phyloP scores from a whole-genome alignment of 2,113 vertebrate species.

The Actenoides lindsayi region DNA sequence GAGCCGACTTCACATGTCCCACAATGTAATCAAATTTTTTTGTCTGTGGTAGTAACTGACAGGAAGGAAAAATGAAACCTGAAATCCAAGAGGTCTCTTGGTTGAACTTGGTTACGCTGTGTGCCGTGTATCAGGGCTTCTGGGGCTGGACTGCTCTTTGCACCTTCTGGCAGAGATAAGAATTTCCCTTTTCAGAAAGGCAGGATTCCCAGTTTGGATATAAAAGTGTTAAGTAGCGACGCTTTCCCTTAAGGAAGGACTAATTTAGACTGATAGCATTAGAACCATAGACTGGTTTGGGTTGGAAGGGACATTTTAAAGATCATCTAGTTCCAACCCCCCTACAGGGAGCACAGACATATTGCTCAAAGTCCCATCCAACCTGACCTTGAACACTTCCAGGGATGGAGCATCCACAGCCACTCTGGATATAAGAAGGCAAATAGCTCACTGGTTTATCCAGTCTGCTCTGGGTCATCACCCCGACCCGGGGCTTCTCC shows the following conservation, averaged over 20 bases:
- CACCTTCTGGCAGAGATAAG: not conserved
- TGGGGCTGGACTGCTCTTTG: not conserved
- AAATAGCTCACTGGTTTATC: not conserved
- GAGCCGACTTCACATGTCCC: not conserved
- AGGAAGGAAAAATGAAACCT: not conserved
- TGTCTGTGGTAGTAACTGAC: not conserved
- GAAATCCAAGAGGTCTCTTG: not conserved
- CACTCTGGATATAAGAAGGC: not conserved
- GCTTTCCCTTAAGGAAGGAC: not conserved
- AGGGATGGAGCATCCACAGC: not conserved
- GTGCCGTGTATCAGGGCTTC: not conserved
- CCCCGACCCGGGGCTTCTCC: not conserved
- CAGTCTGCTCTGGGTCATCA: rapidly evolving
- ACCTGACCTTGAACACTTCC: not conserved
- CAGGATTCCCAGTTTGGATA: not conserved
- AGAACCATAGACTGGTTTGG: not conserved
- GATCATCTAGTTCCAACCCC: not conserved
- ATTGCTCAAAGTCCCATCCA: not conserved
- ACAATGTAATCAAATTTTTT: not conserved
- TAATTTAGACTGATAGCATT: not conserved
- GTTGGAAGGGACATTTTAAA: not conserved
- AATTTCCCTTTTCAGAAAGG: not conserved
- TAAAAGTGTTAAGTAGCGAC: not conserved
- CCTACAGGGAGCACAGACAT: not conserved
- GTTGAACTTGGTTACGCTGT: not conserved